Evolutionary conservation across 2,888 invertebrate species (phyloP).

Genomic region (Rotaria macrura): DNA sequence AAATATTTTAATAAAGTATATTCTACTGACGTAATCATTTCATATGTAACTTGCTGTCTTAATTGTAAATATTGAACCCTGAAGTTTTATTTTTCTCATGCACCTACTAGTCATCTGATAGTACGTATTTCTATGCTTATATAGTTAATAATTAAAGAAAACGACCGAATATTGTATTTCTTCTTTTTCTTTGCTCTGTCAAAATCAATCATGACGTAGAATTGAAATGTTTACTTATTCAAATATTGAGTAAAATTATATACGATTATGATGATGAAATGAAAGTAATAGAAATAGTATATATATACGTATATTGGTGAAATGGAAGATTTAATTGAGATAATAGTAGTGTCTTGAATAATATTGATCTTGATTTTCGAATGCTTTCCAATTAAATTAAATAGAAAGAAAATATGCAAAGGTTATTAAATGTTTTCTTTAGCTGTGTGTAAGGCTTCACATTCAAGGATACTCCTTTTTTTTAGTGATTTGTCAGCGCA

Average conservation of each 20-base stretch:
- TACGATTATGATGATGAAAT: neutral
- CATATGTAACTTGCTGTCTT: no score
- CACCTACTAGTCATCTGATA: neutral
- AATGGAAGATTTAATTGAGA: neutral
- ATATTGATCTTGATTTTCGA: neutral
- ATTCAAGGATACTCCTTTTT: neutral
- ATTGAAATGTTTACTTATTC: neutral
- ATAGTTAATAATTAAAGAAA: neutral
- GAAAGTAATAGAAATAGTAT: neutral
- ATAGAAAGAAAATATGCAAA: neutral
- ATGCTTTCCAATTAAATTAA: neutral
- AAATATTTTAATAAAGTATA: no score
- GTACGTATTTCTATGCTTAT: neutral
- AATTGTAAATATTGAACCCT: no score
- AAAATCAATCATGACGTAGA: neutral
- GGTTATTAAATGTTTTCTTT: neutral
- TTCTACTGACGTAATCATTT: no score
- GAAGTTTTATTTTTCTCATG: no score
- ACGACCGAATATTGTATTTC: neutral
- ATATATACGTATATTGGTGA: no score
- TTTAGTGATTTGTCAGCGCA: neutral
- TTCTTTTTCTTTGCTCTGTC: neutral
- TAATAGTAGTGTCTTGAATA: neutral
- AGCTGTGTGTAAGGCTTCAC: neutral
- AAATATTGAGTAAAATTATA: neutral